Evolutionary conservation across 2,797 vertebrate species (phyloP).

Genomic region (Vultur gryphus): DNA sequence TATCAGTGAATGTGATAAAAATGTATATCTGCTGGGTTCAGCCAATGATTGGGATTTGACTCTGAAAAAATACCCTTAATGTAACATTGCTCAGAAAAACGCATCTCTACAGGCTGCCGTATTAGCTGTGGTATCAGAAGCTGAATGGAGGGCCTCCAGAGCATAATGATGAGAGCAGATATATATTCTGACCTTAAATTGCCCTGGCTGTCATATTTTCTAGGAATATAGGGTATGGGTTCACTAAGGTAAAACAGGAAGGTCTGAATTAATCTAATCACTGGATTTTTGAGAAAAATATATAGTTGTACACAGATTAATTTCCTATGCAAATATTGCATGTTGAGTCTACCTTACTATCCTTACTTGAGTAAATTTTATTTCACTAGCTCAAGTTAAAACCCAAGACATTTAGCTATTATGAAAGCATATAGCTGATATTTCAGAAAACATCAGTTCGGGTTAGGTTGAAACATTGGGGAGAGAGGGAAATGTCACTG

Average conservation of each 20-base stretch:
- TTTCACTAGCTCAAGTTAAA: not conserved
- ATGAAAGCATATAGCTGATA: not conserved
- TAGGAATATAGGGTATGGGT: not conserved
- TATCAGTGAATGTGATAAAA: not conserved
- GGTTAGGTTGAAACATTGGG: not conserved
- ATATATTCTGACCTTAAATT: not conserved
- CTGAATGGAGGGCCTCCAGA: not conserved
- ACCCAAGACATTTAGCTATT: not conserved
- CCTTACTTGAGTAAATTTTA: not conserved
- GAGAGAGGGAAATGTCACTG: not conserved
- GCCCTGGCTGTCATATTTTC: not conserved
- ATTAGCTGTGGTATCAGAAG: not conserved
- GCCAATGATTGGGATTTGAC: not conserved
- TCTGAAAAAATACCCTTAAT: not conserved
- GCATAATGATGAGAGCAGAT: not conserved
- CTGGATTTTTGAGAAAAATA: not conserved
- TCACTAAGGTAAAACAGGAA: not conserved
- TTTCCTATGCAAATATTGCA: not conserved
- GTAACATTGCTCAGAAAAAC: not conserved
- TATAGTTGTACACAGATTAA: not conserved
- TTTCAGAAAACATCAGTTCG: not conserved
- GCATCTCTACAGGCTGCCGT: not conserved
- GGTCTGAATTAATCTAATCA: not conserved
- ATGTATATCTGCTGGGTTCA: not conserved
- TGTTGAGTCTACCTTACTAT: not conserved